These are phyloP conservation scores for Zaprionus bogoriensis DNA, from an alignment of 2,888 invertebrate genomes.

Conservation along the genomic window DNA sequence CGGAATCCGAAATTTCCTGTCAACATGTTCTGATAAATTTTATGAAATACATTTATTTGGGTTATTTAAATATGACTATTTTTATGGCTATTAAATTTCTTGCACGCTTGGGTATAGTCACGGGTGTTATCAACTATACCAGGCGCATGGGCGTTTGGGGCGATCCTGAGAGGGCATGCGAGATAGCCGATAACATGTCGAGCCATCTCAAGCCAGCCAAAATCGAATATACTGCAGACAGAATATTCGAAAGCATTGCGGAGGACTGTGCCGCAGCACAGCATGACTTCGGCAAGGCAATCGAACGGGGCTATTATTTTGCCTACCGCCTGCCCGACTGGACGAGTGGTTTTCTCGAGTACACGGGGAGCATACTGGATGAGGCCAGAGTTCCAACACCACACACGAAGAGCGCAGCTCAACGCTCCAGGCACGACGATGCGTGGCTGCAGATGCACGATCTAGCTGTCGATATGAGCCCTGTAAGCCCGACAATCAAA, in stretches of 20 bases:
- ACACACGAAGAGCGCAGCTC: background rate
- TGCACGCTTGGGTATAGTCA: conserved; percentile 23
- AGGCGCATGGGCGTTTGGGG: conserved; percentile 25
- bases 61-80: background rate
- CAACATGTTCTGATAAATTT: background rate
- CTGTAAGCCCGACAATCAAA: background rate
- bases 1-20: background rate
- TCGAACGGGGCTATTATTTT: conserved; percentile 37
- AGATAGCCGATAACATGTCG: background rate
- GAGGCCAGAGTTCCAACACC: background rate
- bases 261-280: conserved; percentile 11
- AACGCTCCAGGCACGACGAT: background rate
- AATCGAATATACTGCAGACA: background rate
- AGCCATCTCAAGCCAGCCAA: background rate
- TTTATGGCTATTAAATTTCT: conserved; percentile 34
- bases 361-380: conserved; percentile 28
- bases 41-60: background rate
- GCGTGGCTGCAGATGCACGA: background rate
- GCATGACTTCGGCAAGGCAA: conserved; percentile 22
- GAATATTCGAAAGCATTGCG: background rate
- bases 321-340: conserved; percentile 47
- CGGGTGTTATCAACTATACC: conserved; percentile 14
- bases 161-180: background rate
- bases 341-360: conserved; percentile 21
- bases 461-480: background rate